A percentile compares a stretch with the other conserved stretches of the same genome.
phyloP scores from a whole-genome alignment of 1,140 invertebrate species.

The Ooceraea biroi region DNA sequence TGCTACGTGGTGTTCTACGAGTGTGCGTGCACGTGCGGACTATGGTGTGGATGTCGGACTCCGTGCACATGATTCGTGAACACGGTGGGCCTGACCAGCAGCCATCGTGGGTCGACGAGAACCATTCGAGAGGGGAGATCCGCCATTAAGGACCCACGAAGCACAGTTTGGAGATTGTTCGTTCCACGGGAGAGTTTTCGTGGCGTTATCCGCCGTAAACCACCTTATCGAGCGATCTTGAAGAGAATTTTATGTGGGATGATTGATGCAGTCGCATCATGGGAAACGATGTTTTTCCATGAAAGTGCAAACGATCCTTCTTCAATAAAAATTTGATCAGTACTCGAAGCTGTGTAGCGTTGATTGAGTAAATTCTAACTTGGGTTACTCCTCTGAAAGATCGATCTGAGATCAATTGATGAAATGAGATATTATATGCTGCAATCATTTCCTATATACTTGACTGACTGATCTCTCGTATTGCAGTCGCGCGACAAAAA shows the following conservation, averaged over 20 bases:
- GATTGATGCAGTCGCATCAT: background rate
- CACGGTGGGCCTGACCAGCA: constrained; percentile 30
- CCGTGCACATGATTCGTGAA: constrained; percentile 30
- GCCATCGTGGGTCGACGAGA: constrained; percentile 54
- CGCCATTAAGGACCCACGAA: constrained; percentile 54
- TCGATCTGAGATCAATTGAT: no score
- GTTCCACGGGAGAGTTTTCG: background rate
- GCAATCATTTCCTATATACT: no score
- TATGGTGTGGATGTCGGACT: background rate
- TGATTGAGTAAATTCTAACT: no score
- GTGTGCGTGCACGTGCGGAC: no score
- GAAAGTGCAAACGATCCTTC: no score
- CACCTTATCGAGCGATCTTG: background rate
- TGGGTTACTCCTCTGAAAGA: no score
- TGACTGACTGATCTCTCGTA: no score
- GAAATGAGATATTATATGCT: no score
- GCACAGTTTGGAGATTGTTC: constrained; percentile 3
- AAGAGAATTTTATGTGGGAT: background rate
- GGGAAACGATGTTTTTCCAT: no score
- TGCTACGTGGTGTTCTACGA: no score
- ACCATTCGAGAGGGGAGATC: constrained; percentile 49
- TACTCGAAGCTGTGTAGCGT: no score
- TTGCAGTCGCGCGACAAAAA: background rate
- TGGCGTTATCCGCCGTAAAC: background rate
- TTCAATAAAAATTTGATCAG: no score